These are phyloP conservation scores for Anabas testudineus DNA, from an alignment of 2,797 vertebrate species.

Conservation along the genomic window DNA sequence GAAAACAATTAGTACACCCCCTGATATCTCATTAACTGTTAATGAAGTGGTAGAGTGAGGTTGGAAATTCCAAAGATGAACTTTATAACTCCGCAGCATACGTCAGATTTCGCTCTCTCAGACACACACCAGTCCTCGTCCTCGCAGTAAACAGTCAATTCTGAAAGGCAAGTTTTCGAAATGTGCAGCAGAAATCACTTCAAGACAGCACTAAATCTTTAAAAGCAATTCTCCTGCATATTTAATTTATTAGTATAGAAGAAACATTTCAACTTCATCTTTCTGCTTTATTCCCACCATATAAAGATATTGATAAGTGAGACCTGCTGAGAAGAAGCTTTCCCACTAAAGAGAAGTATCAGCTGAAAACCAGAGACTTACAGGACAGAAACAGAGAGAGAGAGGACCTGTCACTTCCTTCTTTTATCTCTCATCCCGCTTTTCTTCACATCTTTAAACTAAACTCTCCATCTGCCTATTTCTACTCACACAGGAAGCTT, in stretches of 20 bases:
- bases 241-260: slow-evolving; percentile 49
- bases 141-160: slow-evolving; percentile 39
- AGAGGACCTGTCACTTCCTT: slow-evolving; percentile 38
- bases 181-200: slow-evolving; percentile 24
- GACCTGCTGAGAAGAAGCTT: slow-evolving; percentile 43
- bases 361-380: slow-evolving; percentile 49
- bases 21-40: slow-evolving; percentile 67
- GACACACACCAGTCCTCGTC: background rate
- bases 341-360: slow-evolving; percentile 31
- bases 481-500: slow-evolving; percentile 32
- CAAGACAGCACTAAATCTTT: slow-evolving; percentile 40
- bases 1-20: slow-evolving; percentile 68
- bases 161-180: slow-evolving; percentile 25
- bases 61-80: slow-evolving; percentile 38
- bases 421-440: slow-evolving; percentile 58
- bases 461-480: slow-evolving; percentile 50
- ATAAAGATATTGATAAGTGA: slow-evolving; percentile 57
- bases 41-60: slow-evolving; percentile 52
- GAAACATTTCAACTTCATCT: slow-evolving; percentile 30
- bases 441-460: slow-evolving; percentile 29
- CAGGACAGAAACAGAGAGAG: slow-evolving; percentile 34
- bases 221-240: slow-evolving; percentile 45
- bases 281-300: background rate
- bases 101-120: slow-evolving; percentile 12
- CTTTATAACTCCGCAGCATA: background rate